These are phyloP conservation scores for Aphis gossypii DNA, from an alignment of 1,140 invertebrate species.

Conservation along the genomic window DNA sequence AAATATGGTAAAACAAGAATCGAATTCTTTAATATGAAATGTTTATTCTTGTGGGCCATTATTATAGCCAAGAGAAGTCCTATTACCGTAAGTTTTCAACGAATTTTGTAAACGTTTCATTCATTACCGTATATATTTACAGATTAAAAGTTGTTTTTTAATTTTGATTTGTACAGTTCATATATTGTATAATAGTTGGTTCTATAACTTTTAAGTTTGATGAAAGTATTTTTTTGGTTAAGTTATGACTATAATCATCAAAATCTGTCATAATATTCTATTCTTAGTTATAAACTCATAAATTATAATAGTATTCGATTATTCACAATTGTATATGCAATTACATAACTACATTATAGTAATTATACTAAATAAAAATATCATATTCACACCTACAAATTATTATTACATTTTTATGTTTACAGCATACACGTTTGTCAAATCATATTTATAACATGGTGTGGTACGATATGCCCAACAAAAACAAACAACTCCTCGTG, in stretches of 20 bases:
- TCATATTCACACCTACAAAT: neutral
- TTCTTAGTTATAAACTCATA: no score
- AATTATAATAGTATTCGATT: no score
- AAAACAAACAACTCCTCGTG: neutral
- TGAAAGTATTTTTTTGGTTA: neutral
- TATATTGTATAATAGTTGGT: neutral
- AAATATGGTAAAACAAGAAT: no score
- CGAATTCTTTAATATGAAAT: no score
- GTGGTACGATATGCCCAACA: slow-evolving; percentile 33
- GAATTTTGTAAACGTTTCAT: no score
- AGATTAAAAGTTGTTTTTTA: neutral
- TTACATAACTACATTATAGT: no score
- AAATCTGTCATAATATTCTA: no score
- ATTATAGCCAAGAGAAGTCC: no score
- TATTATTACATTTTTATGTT: neutral
- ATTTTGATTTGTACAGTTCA: neutral
- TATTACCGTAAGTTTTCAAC: no score
- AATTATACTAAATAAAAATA: neutral
- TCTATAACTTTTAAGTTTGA: neutral
- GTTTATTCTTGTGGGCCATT: no score
- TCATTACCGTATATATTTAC: neutral
- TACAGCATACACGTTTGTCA: slow-evolving; percentile 15
- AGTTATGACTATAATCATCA: neutral
- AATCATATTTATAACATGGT: slow-evolving; percentile 5
- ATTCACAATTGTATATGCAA: no score